Base-by-base conservation (phyloP, 2,113 vertebrate genomes). In the Callorhinus ursinus region DNA sequence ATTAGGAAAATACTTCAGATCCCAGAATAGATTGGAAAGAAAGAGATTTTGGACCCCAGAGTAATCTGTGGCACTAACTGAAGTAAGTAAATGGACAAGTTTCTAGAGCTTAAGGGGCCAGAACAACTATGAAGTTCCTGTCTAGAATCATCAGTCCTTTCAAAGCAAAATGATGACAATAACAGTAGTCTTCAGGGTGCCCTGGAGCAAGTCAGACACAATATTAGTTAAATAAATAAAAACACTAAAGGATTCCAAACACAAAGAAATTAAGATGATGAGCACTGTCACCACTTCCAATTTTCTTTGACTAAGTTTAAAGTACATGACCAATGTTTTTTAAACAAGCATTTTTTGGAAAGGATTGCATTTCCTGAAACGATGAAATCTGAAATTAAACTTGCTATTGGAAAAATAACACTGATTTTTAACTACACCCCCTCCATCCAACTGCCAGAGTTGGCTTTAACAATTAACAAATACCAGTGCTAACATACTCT, bases 391-490 rank as follows among this genome's bases (percentile, higher is more conserved):
- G 26, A 39, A 88, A 81, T 61, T 74, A 55, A 94, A 90, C 9
- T 61, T 97, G 93, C 83, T 89, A 71, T 63, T 87, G 65, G 77
- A 57, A 97, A 97, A 96, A 33, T 42, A 88, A 59, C 18, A 79
- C 42, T 72, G 59, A 46, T 67, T 69, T 65, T 87, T 76, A 76
- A 76, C 36, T 59, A 42, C 2, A 42, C 22, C 24, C 39, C 61
- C 57, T 46, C 46, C 4, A 55, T 79, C 42, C 31, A 77, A 82
- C 36, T 90, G 80, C 85, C 65, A 96, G 63, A 94, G 71, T 16
- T 63, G 69, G 85, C 57, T 82, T 88, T n/a, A 83, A 84, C 83
- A 97, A 96, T 96, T 90, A 97, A 95, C 55, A 90, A 92, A 92
- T 33, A 86, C 53, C 65, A 94, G 36, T 13, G 46, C 81, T 93